A percentile compares a stretch with the other conserved stretches of the same genome.
Conservation (phyloP, 2,113 vertebrate genomes). For the Turdus rufiventris region DNA sequence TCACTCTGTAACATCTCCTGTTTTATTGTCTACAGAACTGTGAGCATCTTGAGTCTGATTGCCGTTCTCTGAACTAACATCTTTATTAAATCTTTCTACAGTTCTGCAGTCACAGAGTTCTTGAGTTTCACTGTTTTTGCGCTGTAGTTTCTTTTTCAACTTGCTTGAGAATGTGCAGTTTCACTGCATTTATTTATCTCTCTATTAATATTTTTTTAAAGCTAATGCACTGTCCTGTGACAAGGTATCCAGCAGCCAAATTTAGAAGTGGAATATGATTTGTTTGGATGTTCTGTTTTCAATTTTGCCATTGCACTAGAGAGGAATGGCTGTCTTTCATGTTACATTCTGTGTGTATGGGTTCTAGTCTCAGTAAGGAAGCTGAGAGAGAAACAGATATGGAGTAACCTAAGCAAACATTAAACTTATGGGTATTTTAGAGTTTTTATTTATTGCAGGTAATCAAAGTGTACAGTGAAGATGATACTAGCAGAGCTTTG, state of each 20-base stretch:
- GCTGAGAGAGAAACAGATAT: background rate
- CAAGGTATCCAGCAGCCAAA: background rate
- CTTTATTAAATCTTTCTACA: background rate
- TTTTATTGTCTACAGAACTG: background rate
- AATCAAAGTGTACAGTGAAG: constrained; percentile 95
- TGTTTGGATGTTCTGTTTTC: background rate
- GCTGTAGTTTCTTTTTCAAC: background rate
- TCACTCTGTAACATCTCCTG: background rate
- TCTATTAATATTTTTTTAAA: background rate
- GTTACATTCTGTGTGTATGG: background rate
- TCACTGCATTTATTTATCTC: background rate
- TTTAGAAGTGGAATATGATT: background rate
- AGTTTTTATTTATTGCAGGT: constrained; percentile 77
- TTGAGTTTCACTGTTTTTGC: background rate
- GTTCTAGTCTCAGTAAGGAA: background rate
- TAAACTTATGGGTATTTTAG: background rate
- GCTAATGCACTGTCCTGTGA: background rate
- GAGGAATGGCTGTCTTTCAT: background rate
- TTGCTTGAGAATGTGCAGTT: background rate
- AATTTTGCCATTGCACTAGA: background rate
- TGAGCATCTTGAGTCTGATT: background rate
- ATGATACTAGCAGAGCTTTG: constrained; percentile 89
- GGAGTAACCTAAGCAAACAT: background rate
- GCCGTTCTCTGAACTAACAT: background rate
- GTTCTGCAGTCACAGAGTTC: background rate